Conservation (phyloP, 2,797 vertebrate species). For the Falco novaeseelandiae region DNA sequence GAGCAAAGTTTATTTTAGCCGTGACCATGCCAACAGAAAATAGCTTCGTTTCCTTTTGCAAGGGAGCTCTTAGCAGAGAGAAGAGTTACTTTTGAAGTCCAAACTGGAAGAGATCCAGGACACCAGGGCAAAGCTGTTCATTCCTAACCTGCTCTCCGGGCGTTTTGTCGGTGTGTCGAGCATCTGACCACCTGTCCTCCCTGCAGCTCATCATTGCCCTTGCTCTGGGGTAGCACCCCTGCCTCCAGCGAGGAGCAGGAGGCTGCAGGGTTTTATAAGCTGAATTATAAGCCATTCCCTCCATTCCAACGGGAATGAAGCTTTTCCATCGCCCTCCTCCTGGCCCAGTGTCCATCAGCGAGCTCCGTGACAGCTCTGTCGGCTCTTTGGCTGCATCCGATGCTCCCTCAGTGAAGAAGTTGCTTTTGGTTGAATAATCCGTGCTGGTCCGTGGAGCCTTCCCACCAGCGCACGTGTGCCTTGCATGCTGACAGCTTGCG, state of each 20-base stretch:
- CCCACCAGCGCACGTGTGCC: accelerated
- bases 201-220: neutral
- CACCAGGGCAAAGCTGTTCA: neutral
- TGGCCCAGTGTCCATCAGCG: accelerated
- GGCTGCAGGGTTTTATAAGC: neutral
- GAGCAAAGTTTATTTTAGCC: neutral
- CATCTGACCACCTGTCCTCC: accelerated
- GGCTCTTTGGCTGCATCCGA: neutral
- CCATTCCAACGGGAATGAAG: neutral
- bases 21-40: neutral
- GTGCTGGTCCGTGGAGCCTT: neutral
- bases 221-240: neutral
- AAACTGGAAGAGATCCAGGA: neutral
- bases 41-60: neutral
- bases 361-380: neutral
- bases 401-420: neutral
- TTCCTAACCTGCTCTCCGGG: neutral
- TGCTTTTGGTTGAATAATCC: neutral
- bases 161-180: neutral
- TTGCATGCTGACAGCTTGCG: neutral
- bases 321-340: neutral
- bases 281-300: neutral
- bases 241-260: neutral
- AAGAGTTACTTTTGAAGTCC: neutral
- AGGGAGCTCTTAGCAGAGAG: neutral